phyloP scores from a whole-genome alignment of 2,888 invertebrate species.

The Electrophaes corylata region DNA sequence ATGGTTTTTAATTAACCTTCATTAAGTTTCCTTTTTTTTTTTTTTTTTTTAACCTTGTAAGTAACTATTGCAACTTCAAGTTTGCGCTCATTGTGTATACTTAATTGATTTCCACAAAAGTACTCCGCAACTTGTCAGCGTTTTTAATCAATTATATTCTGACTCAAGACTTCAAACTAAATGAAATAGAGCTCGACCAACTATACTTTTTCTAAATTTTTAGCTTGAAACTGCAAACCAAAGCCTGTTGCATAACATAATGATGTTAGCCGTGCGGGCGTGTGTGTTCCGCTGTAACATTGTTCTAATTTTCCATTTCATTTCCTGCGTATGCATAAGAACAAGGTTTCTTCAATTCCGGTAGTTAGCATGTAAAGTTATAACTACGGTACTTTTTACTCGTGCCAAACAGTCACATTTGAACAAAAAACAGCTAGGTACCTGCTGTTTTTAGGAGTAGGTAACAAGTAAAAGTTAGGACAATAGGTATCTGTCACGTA shows the following conservation, averaged over 20 bases:
- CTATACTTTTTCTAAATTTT: neutral
- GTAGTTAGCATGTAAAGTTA: conserved; percentile 52
- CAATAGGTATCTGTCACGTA: too few relatives aligned
- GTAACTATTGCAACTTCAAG: neutral
- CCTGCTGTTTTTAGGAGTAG: too few relatives aligned
- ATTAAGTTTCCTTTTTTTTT: too few relatives aligned
- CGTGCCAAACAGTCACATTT: too few relatives aligned
- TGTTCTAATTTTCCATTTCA: conserved; percentile 29
- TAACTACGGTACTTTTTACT: conserved; percentile 29
- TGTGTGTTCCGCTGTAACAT: conserved; percentile 20
- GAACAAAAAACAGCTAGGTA: too few relatives aligned
- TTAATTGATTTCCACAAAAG: conserved; percentile 47
- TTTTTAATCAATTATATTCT: conserved; percentile 52
- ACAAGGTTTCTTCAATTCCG: conserved; percentile 42
- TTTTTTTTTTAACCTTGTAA: conserved; percentile 5
- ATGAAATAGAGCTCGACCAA: conserved; percentile 21
- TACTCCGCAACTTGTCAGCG: conserved; percentile 51
- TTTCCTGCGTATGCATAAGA: conserved; percentile 36
- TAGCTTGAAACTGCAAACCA: neutral
- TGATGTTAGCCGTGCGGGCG: conserved; percentile 2
- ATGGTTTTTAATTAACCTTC: neutral
- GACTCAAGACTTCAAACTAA: conserved; percentile 40
- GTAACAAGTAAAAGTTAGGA: too few relatives aligned
- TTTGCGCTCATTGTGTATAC: conserved; percentile 6
- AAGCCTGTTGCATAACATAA: conserved; percentile 13